Base-by-base conservation (phyloP, 2,888 invertebrate genomes). In the Xestia c-nigrum region DNA sequence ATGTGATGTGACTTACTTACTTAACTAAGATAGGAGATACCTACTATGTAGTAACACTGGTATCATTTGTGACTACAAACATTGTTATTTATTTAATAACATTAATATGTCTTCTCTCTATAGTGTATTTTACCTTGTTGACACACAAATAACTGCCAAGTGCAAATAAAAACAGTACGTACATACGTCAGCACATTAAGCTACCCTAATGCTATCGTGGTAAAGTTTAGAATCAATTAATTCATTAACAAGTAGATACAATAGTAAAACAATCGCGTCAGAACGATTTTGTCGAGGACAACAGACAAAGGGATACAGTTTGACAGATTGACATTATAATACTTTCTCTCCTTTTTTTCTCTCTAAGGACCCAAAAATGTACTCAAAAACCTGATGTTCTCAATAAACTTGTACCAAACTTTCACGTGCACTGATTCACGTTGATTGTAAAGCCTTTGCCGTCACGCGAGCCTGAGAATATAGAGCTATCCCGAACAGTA, bases 401-500 rank as follows among this genome's bases (percentile, higher is more conserved):
- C 55, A 81, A 88, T 87, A 78, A 82, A 84, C 90, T 95, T 94
- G 90, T 78, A 90, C 94, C 94, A 93, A 83, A 84, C 90, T 82
- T 84, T 86, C 80, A 89, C 89, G 90, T 92, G 92, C 90, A 87
- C 91, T 92, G 93, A 93, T 93, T 91, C 92, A 89, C 89, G 89
- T 88, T 90, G 92, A 94, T 93, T 93, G 89, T 90, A 89, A 88
- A 89, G 87, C 90, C 88, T 88, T 88, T 77, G 85, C 76, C 90
- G 92, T 92, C 95, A 95, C 94, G 94, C 95, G 89, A 94, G 90
- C 85, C 85, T 78, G 69, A 74, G 86, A 77, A 84, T 86, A 84
- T 82, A 89, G 72, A 84, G 77, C 78, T 83, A 79, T 87, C 80
- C 81, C 72, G 43, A 80, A 75, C 63, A 72, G 76, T 83, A 87